Percentiles rank a stretch among this genome's conserved stretches.
These are phyloP conservation scores for Peribatodes rhomboidaria DNA, from an alignment of 2,888 invertebrate genomes.

Conservation along the genomic window DNA sequence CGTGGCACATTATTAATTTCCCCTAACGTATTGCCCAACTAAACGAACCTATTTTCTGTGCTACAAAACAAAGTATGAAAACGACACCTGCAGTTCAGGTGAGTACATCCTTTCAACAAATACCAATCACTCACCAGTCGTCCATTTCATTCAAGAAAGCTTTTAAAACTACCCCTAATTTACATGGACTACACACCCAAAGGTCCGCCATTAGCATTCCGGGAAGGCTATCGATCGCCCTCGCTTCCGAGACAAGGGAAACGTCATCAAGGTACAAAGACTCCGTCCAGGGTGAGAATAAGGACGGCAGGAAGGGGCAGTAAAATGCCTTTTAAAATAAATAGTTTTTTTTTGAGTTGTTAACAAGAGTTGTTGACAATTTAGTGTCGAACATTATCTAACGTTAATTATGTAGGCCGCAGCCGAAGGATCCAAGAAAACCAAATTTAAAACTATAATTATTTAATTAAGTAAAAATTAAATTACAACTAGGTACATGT, in stretches of 20 bases:
- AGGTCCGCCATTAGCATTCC: constrained; percentile 43
- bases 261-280: constrained; percentile 65
- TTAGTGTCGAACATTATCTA: too few relatives aligned
- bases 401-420: too few relatives aligned
- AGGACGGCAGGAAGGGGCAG: constrained; percentile 12
- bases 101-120: background rate
- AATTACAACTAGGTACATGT: too few relatives aligned
- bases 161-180: constrained; percentile 23
- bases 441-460: too few relatives aligned
- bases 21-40: too few relatives aligned
- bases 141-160: constrained; percentile 24
- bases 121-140: constrained; percentile 11
- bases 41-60: too few relatives aligned
- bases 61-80: background rate
- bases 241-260: constrained; percentile 55
- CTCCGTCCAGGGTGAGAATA: constrained; percentile 45
- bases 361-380: background rate
- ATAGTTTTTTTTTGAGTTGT: background rate
- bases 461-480: too few relatives aligned
- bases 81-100: background rate
- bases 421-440: too few relatives aligned
- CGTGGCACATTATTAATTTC: too few relatives aligned
- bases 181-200: constrained; percentile 19
- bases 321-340: constrained; percentile 1
- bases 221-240: constrained; percentile 51